Evolutionary conservation across 2,113 vertebrate genomes (phyloP).

Genomic region (Oncorhynchus masou): DNA sequence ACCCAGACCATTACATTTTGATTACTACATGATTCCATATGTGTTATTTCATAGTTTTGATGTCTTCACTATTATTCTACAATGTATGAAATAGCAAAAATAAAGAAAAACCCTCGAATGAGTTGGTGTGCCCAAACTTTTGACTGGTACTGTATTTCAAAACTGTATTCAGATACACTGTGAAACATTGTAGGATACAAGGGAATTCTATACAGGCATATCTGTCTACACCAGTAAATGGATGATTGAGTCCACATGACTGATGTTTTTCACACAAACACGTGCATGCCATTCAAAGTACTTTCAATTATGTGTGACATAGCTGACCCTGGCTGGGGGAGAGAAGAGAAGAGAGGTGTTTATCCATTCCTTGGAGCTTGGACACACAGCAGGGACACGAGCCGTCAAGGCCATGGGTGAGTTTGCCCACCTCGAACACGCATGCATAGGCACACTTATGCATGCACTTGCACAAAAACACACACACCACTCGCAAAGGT

Average conservation of each 20-base stretch:
- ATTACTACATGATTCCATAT: too few species aligned
- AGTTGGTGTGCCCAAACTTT: too few species aligned
- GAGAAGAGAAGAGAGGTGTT: slow-evolving; percentile 87
- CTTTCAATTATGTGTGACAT: not conserved
- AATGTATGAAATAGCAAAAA: too few species aligned
- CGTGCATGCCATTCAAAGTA: too few species aligned
- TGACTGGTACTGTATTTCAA: not conserved
- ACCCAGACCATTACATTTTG: too few species aligned
- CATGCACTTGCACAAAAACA: not conserved
- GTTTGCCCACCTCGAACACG: slow-evolving; percentile 13
- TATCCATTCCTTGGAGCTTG: slow-evolving; percentile 91
- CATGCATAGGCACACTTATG: not conserved
- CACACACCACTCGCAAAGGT: not conserved
- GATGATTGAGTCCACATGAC: not conserved
- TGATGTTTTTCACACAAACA: too few species aligned
- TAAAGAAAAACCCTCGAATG: too few species aligned
- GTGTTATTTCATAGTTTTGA: too few species aligned
- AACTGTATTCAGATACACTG: not conserved
- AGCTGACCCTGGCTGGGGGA: slow-evolving; percentile 88
- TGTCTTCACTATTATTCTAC: too few species aligned
- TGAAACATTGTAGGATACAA: not conserved
- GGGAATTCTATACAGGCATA: not conserved
- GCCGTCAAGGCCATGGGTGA: slow-evolving; percentile 92
- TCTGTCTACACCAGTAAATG: not conserved
- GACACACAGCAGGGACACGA: slow-evolving; percentile 85